These are phyloP conservation scores for Struthio camelus DNA, from an alignment of 2,113 vertebrate species.

Conservation along the genomic window DNA sequence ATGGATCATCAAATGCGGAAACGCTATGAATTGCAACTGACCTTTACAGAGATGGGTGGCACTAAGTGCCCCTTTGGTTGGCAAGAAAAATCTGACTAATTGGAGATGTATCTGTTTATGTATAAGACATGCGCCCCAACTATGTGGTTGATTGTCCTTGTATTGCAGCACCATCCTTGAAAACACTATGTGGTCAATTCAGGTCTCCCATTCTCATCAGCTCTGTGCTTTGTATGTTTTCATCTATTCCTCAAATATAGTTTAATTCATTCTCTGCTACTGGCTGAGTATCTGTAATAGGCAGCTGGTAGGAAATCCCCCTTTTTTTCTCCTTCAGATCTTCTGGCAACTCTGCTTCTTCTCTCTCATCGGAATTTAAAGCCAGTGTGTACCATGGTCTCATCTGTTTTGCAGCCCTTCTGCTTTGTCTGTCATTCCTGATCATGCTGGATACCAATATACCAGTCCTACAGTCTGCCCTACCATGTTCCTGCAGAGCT, in stretches of 20 bases:
- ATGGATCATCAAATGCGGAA: neutral
- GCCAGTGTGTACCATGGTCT: neutral
- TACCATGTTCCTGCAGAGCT: neutral
- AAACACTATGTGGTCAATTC: neutral
- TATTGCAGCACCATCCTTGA: neutral
- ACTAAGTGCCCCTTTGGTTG: neutral
- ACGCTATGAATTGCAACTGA: neutral
- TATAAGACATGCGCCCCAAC: neutral
- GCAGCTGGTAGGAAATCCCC: neutral
- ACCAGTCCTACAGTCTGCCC: neutral
- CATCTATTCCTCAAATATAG: neutral
- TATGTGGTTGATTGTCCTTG: neutral
- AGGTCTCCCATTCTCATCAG: neutral
- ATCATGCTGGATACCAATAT: neutral
- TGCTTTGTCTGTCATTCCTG: neutral
- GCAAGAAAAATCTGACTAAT: neutral
- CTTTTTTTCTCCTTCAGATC: neutral
- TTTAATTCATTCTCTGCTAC: neutral
- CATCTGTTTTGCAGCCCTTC: neutral
- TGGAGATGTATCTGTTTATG: accelerated
- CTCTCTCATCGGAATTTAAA: neutral
- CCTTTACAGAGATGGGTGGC: neutral
- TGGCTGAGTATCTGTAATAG: neutral
- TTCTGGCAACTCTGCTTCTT: neutral
- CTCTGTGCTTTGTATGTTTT: neutral